These are phyloP conservation scores for Pelobates cultripes DNA, from an alignment of 2,797 vertebrate genomes.

Conservation along the genomic window DNA sequence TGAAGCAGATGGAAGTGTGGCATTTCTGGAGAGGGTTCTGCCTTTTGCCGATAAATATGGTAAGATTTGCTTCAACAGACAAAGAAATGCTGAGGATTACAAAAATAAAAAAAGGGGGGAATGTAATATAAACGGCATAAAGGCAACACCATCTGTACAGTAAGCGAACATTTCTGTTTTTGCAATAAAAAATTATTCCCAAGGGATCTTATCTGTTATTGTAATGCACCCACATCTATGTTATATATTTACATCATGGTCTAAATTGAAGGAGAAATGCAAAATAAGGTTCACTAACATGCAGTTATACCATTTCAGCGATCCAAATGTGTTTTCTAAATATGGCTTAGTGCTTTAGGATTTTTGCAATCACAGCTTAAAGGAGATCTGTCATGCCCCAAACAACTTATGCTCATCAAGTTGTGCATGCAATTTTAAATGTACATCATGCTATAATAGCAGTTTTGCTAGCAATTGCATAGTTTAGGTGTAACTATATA, in stretches of 20 bases:
- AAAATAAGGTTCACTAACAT: too few relatives aligned
- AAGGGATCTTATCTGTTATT: background rate
- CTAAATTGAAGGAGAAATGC: too few relatives aligned
- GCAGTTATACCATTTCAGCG: background rate
- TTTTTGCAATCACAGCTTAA: too few relatives aligned
- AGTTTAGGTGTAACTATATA: too few relatives aligned
- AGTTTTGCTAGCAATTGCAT: too few relatives aligned
- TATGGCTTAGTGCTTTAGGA: background rate
- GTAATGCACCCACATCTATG: too few relatives aligned
- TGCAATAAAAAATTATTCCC: background rate
- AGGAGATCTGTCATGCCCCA: too few relatives aligned
- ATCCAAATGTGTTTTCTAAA: background rate
- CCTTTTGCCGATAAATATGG: background rate
- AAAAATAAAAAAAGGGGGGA: background rate
- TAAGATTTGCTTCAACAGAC: background rate
- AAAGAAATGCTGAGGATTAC: background rate
- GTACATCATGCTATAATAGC: too few relatives aligned
- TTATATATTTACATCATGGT: too few relatives aligned
- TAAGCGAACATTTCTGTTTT: background rate
- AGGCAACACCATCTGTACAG: background rate
- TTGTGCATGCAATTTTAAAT: too few relatives aligned
- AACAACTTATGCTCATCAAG: too few relatives aligned
- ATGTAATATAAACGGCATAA: background rate
- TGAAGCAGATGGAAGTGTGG: background rate
- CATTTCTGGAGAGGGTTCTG: background rate